Evolutionary conservation across 2,888 invertebrate genomes (phyloP).

Genomic region (Zygothrica quintamaculata): DNA sequence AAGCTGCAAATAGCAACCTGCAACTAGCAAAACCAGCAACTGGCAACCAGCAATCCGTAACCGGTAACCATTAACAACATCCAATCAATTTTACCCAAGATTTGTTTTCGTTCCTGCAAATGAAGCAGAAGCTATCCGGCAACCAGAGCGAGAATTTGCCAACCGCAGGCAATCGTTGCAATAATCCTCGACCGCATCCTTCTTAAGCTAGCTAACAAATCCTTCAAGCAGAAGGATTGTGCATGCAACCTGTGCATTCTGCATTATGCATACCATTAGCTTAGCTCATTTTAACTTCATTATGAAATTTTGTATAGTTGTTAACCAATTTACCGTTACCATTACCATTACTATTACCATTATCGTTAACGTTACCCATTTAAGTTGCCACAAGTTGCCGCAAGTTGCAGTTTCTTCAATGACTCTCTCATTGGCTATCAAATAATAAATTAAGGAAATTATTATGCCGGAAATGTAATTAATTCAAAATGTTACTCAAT

Average conservation of each 20-base stretch:
- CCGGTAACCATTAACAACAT: constrained; percentile 40
- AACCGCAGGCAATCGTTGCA: constrained; percentile 58
- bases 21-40: constrained; percentile 8
- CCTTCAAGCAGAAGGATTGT: too few relatives aligned
- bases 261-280: not conserved
- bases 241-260: too few relatives aligned
- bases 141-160: constrained; percentile 36
- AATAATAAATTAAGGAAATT: constrained; percentile 45
- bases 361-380: too few relatives aligned
- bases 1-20: constrained; percentile 21
- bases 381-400: constrained; percentile 53
- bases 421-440: constrained; percentile 12
- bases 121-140: constrained; percentile 30
- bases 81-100: constrained; percentile 67
- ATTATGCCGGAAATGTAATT: constrained; percentile 69
- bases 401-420: constrained; percentile 11
- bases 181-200: not conserved
- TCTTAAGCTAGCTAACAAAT: too few relatives aligned
- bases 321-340: constrained; percentile 66
- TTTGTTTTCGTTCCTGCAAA: constrained; percentile 41
- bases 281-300: constrained; percentile 60
- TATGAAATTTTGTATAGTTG: constrained; percentile 75
- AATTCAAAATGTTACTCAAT: constrained; percentile 72
- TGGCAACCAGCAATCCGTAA: constrained; percentile 2
- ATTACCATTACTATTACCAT: too few relatives aligned